Conservation (phyloP, 2,113 vertebrate genomes). For the Apistogramma diplotaenia region DNA sequence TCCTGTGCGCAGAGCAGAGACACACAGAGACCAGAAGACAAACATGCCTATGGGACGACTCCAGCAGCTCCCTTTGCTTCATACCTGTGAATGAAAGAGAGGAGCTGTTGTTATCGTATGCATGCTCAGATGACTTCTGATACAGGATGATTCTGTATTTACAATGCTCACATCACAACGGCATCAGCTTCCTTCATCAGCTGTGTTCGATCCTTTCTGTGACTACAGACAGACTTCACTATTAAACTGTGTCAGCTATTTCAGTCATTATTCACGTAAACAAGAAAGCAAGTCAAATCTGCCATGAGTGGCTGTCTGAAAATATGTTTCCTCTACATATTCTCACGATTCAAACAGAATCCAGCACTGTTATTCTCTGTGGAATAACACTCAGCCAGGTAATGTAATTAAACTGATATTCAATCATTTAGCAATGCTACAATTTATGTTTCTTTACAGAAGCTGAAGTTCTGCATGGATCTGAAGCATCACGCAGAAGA, state of each 20-base stretch:
- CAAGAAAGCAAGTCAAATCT: background rate
- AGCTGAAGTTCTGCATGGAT: too few species aligned
- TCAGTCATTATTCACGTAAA: background rate
- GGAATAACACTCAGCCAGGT: too few species aligned
- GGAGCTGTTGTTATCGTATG: background rate
- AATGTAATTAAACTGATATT: too few species aligned
- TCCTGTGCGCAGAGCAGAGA: slow-evolving; percentile 38
- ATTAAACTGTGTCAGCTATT: background rate
- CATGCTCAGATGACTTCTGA: background rate
- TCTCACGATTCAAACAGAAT: background rate
- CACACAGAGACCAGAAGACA: slow-evolving; percentile 54
- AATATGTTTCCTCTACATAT: background rate
- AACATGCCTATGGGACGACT: slow-evolving; percentile 48
- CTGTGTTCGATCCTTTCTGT: background rate
- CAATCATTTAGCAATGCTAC: too few species aligned
- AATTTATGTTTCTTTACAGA: too few species aligned
- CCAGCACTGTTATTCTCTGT: too few species aligned
- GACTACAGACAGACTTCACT: background rate
- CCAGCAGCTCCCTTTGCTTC: slow-evolving; percentile 36
- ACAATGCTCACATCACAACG: background rate
- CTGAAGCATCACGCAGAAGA: background rate
- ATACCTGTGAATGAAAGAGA: slow-evolving; percentile 61
- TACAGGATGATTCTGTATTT: background rate
- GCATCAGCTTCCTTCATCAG: background rate
- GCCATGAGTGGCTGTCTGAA: background rate